Evolutionary conservation across 37 sponge, comb jelly and placozoan species (phyloP).

Genomic region (Agelas oroides): DNA sequence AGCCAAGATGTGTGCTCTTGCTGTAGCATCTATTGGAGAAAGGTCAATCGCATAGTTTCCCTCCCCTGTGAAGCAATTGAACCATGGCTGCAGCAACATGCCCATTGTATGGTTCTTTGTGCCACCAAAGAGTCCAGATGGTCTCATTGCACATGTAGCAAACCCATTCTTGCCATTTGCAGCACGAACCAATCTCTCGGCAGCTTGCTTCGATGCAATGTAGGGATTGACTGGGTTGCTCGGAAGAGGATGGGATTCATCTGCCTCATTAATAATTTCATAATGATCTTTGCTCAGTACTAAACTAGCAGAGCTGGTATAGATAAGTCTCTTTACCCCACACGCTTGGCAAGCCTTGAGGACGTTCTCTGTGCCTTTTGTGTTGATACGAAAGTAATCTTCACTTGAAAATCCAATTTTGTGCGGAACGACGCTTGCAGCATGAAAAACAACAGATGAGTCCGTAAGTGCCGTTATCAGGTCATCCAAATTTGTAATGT

Average conservation of each 20-base stretch:
- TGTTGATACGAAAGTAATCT: slow-evolving; percentile 21
- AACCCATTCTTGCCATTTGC: slow-evolving; percentile 42
- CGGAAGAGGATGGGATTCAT: slow-evolving; percentile 45
- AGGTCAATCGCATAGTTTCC: neutral
- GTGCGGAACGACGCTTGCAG: slow-evolving; percentile 24
- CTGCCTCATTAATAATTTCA: neutral
- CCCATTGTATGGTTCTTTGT: too few relatives aligned
- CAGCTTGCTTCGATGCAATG: slow-evolving; percentile 17
- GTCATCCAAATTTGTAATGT: slow-evolving; percentile 48
- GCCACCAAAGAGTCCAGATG: neutral
- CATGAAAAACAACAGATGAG: slow-evolving; percentile 62
- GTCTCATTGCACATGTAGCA: slow-evolving; percentile 58
- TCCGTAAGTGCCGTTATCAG: slow-evolving; percentile 10
- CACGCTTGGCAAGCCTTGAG: slow-evolving; percentile 35
- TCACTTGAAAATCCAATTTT: neutral
- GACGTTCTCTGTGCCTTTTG: slow-evolving; percentile 54
- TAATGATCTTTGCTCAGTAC: slow-evolving; percentile 27
- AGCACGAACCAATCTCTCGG: slow-evolving; percentile 36
- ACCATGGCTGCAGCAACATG: too few relatives aligned
- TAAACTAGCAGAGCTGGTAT: slow-evolving; percentile 43
- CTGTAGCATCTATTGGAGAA: slow-evolving; percentile 19
- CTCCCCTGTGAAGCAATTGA: neutral
- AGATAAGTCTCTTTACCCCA: slow-evolving; percentile 60
- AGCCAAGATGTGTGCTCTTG: slow-evolving; percentile 49
- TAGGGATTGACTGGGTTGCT: slow-evolving; percentile 19